phyloP scores from a whole-genome alignment of 2,113 vertebrate species.

The Scopus umbretta region DNA sequence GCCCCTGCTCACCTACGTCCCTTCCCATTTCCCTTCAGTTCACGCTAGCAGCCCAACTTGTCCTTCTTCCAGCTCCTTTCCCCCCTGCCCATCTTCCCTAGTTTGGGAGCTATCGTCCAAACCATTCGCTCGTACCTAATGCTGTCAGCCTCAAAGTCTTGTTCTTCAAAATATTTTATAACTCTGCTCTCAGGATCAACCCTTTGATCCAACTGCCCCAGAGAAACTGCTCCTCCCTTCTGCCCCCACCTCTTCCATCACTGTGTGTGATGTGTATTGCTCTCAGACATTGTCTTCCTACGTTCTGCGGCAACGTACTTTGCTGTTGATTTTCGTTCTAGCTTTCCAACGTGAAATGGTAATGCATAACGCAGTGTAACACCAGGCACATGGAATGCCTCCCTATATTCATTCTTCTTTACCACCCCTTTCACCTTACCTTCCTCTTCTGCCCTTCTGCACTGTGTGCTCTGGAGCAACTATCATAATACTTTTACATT shows the following conservation, averaged over 20 bases:
- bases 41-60: neutral
- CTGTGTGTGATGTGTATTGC: accelerated
- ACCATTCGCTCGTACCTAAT: neutral
- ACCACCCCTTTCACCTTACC: neutral
- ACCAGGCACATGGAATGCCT: neutral
- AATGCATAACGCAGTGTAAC: neutral
- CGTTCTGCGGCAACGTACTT: neutral
- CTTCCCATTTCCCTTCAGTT: neutral
- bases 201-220: neutral
- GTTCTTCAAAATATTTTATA: neutral
- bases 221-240: neutral
- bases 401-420: neutral
- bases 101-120: neutral
- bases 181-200: neutral
- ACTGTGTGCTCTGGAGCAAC: neutral
- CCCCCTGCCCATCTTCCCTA: neutral
- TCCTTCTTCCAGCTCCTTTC: neutral
- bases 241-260: neutral
- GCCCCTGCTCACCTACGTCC: neutral
- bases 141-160: neutral
- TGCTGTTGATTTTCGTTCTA: neutral
- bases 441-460: neutral
- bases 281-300: accelerated
- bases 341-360: neutral
- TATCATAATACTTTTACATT: neutral